Percentiles rank a stretch among this genome's conserved stretches.
These are phyloP conservation scores for Panagrolaimus sp. DNA, from an alignment of 1,140 invertebrate genomes.

Conservation along the genomic window DNA sequence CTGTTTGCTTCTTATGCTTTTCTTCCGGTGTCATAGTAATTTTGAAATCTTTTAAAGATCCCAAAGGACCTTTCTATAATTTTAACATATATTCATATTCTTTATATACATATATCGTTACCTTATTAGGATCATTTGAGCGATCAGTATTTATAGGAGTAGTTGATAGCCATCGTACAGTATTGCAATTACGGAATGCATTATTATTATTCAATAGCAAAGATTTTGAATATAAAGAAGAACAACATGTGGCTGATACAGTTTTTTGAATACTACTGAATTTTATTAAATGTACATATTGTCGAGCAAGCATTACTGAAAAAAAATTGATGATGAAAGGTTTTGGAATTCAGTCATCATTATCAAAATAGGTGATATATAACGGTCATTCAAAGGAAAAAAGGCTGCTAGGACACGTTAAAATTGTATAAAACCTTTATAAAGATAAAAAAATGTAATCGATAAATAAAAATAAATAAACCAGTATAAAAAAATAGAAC, in stretches of 20 bases:
- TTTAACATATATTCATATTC: background rate
- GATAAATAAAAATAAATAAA: conserved; percentile 6
- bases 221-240: no score
- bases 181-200: no score
- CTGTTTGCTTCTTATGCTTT: conserved; percentile 29
- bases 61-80: background rate
- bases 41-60: conserved; percentile 10
- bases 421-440: background rate
- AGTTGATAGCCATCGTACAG: background rate
- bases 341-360: background rate
- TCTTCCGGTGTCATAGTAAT: conserved; percentile 45
- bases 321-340: background rate
- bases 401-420: background rate
- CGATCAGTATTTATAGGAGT: background rate
- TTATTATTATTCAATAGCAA: no score
- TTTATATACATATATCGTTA: background rate
- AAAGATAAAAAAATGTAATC: background rate
- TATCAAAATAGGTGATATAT: no score
- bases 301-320: conserved; percentile 8
- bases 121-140: conserved; percentile 2
- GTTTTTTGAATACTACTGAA: no score
- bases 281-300: background rate
- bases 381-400: no score
- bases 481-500: background rate
- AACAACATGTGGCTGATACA: no score